Evolutionary conservation across 2,113 vertebrate species (phyloP), one percentile per base, ranked within the genome.

Genomic region (Daboia siamensis): DNA sequence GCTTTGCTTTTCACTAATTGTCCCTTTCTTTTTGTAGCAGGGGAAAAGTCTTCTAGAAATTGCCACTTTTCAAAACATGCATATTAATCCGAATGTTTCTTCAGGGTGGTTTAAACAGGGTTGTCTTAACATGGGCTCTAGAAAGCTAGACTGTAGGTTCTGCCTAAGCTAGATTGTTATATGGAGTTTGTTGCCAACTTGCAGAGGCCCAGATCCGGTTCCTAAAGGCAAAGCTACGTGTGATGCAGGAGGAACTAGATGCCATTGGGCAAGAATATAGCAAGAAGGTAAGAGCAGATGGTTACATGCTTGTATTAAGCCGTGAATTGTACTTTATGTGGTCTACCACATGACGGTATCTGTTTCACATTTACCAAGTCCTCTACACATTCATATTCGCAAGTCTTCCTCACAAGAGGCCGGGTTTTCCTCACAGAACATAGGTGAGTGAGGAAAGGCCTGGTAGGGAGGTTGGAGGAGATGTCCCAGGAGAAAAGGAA

Each of bases 161-260:
- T 15, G 33, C 1, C 91, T 69, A 88, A 2, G 74, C 92, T 87
- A 91, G 84, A 55, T 57, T 86, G 87, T 88, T 94, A 95, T 95
- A 87, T 93, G 9, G 48, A 88, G 93, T 9, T 51, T 57, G 94
- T 93, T 94, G 69, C 95, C 92, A 93, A 10, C 96, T 97, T 93
- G 95, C 98, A 98, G 98, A 99, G 94, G 98, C 98, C 95, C 98
- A 99, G 94, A 98, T 98, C 91, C 97, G 98, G 93, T 98, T 99
- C 96, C 95, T 99, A 87, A 99, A 98, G 95, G 99, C 99, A 95
- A 99, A 98, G 95, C 96, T 99, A 84, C 97, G 95, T 92, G 98
- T 99, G 91, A 98, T 96, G 88, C 98, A 99, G 91, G 98, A 99
- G 88, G 98, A 99, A 93, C 91, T 99, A 95, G 98, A 98, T 95